Evolutionary conservation across 2,888 invertebrate genomes (phyloP).

Genomic region (Ditylenchus weischeri): DNA sequence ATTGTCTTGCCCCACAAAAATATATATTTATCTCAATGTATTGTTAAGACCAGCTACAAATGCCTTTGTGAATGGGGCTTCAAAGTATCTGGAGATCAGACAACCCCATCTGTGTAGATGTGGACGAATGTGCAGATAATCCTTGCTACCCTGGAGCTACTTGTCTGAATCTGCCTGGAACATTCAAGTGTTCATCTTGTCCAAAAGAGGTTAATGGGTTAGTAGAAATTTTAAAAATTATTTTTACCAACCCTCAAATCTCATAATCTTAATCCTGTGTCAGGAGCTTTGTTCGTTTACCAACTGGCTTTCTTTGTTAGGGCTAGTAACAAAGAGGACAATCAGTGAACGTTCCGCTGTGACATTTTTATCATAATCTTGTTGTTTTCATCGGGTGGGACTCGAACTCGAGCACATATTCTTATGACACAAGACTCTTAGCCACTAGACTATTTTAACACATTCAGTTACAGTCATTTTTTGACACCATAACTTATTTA

Average conservation of each 20-base stretch:
- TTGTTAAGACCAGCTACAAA: slow-evolving; percentile 57
- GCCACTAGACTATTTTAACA: neutral
- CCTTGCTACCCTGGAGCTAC: slow-evolving; percentile 56
- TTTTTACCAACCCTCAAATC: slow-evolving; percentile 18
- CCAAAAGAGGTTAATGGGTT: slow-evolving; percentile 67
- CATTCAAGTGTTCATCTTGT: slow-evolving; percentile 83
- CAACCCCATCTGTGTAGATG: slow-evolving; percentile 75
- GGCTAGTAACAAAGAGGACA: neutral
- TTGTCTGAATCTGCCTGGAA: slow-evolving; percentile 86
- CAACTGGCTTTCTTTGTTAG: neutral
- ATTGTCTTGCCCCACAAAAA: too few species aligned
- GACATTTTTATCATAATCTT: neutral
- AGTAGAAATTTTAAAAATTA: neutral
- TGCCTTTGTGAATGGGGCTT: slow-evolving; percentile 73
- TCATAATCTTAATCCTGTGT: slow-evolving; percentile 25
- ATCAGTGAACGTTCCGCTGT: slow-evolving; percentile 1
- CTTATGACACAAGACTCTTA: too few species aligned
- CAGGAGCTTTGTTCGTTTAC: slow-evolving; percentile 12
- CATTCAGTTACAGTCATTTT: too few species aligned
- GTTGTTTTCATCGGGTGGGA: slow-evolving; percentile 10
- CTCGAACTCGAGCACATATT: slow-evolving; percentile 1
- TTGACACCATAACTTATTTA: too few species aligned
- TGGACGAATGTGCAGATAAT: slow-evolving; percentile 62
- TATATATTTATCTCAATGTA: neutral
- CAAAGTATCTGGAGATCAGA: slow-evolving; percentile 69